Evolutionary conservation across 2,113 vertebrate genomes (phyloP).

Genomic region (Pavo muticus): DNA sequence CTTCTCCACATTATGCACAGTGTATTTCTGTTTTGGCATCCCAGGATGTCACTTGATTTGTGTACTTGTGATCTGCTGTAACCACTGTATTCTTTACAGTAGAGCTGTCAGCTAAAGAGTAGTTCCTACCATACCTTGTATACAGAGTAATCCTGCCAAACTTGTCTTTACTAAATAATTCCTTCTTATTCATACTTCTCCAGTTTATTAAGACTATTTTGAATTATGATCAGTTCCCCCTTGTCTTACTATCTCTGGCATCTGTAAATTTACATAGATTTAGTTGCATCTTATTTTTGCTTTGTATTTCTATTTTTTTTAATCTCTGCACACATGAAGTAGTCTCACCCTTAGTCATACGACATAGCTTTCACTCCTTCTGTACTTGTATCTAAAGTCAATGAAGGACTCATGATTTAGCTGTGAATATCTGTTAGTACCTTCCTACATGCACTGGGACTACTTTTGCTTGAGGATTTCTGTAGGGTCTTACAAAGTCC

Average conservation of each 20-base stretch:
- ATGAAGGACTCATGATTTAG: background rate
- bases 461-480: background rate
- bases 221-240: background rate
- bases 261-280: background rate
- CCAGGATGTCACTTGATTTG: background rate
- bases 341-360: background rate
- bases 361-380: background rate
- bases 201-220: background rate
- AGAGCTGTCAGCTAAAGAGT: background rate
- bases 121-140: accelerated
- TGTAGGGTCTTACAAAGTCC: background rate
- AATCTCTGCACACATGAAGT: background rate
- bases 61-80: background rate
- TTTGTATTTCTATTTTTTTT: background rate
- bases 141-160: background rate
- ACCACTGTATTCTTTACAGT: background rate
- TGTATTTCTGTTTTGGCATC: background rate
- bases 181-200: background rate
- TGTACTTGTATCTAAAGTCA: background rate
- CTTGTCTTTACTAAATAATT: accelerated
- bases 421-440: background rate
- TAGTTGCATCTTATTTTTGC: background rate
- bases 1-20: background rate
- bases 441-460: background rate
- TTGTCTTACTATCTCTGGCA: background rate